Conservation (phyloP, 2,113 vertebrate genomes). For the Microtus montanus region DNA sequence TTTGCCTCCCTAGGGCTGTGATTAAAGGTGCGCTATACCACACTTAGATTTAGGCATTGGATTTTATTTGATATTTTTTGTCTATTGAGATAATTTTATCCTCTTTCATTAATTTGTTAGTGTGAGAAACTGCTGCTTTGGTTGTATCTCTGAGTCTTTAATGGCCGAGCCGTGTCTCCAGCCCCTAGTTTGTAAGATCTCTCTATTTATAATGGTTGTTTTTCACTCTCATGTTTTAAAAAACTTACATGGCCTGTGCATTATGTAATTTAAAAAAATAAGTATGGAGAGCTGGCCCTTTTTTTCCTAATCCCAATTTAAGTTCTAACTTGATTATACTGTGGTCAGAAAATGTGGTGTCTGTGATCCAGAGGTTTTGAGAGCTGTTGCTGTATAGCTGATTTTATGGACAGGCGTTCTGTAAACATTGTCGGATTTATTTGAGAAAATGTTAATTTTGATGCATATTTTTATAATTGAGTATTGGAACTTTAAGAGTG, state of each 20-base stretch:
- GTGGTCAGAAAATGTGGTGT: background rate
- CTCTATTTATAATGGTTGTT: background rate
- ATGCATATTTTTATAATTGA: background rate
- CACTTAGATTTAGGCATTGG: background rate
- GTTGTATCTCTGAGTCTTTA: background rate
- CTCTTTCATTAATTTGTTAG: background rate
- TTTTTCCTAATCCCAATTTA: background rate
- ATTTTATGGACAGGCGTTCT: background rate
- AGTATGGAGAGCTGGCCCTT: background rate
- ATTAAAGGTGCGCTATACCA: background rate
- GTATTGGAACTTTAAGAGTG: background rate
- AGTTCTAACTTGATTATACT: background rate
- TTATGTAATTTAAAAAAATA: background rate
- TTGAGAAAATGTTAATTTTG: constrained; percentile 18
- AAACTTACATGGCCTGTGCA: background rate
- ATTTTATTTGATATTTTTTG: constrained; percentile 2
- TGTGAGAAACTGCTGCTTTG: background rate
- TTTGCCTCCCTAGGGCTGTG: background rate
- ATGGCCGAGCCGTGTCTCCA: background rate
- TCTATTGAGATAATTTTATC: background rate
- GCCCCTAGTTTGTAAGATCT: background rate
- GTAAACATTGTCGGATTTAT: background rate
- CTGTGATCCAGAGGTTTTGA: background rate
- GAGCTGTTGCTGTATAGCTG: background rate
- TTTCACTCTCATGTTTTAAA: background rate